A percentile compares a stretch with the other conserved stretches of the same genome.
Conservation (phyloP, 2,888 invertebrate species). For the Scaptomyza polygonia region DNA sequence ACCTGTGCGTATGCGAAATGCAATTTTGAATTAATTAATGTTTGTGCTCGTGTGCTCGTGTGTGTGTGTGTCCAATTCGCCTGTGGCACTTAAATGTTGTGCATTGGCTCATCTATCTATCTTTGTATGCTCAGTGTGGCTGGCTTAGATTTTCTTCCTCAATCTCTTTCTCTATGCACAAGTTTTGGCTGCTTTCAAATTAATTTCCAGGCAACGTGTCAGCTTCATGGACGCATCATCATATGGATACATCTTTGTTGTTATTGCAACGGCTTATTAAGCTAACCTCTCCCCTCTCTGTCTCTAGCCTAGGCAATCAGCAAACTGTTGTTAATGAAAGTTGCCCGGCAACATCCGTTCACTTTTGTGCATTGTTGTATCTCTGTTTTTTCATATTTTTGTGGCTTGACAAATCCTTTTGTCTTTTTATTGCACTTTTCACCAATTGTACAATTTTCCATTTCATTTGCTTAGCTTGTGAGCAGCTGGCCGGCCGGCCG, state of each 20-base stretch:
- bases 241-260: conserved; percentile 30
- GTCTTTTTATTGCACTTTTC: conserved; percentile 36
- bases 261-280: conserved; percentile 47
- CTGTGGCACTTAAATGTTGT: conserved; percentile 68
- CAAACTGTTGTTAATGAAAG: conserved; percentile 39
- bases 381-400: conserved; percentile 10
- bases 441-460: conserved; percentile 30
- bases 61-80: conserved; percentile 33
- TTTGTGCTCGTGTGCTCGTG: conserved; percentile 4
- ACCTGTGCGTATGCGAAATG: conserved; percentile 75
- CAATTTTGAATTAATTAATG: conserved; percentile 76
- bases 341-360: conserved; percentile 50
- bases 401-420: conserved; percentile 29
- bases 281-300: conserved; percentile 4
- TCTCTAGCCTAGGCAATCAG: not conserved
- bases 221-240: conserved; percentile 27
- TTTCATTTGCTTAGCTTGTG: conserved; percentile 15
- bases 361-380: conserved; percentile 46
- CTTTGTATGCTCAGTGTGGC: too few species aligned
- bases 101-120: conserved; percentile 64
- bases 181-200: conserved; percentile 61
- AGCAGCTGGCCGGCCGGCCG: not conserved
- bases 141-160: conserved; percentile 4
- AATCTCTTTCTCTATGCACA: not conserved
- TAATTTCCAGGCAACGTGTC: conserved; percentile 70